These are phyloP conservation scores for Morelia viridis DNA, from an alignment of 2,797 vertebrate species.

Conservation along the genomic window DNA sequence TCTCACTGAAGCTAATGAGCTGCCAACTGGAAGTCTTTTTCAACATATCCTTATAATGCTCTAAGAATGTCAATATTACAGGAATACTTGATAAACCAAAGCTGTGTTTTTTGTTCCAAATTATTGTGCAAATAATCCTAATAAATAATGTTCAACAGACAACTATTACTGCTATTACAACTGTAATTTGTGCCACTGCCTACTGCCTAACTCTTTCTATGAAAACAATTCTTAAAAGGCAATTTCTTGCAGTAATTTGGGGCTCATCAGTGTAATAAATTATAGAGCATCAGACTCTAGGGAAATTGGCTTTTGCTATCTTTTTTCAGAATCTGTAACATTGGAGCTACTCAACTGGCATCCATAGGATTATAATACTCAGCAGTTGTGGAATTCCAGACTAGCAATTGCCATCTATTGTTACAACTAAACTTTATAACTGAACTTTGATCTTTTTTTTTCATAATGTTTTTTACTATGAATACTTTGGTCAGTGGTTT, in stretches of 20 bases:
- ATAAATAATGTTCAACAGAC: conserved; percentile 32
- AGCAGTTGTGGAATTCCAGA: neutral
- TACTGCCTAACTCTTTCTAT: conserved; percentile 50
- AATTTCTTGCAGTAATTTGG: conserved; percentile 24
- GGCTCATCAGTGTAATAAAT: conserved; percentile 27
- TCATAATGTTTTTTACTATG: neutral
- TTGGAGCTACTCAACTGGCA: neutral
- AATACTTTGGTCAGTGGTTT: neutral
- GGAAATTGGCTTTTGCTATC: neutral
- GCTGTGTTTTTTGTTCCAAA: conserved; percentile 13
- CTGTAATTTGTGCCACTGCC: neutral
- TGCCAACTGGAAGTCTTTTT: conserved; percentile 39
- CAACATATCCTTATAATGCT: conserved; percentile 44
- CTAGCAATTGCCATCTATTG: neutral
- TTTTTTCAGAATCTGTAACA: neutral
- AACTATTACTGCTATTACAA: neutral
- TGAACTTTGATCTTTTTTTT: neutral
- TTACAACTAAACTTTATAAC: neutral
- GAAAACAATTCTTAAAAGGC: conserved; percentile 9
- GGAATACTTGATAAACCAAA: conserved; percentile 39
- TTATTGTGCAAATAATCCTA: conserved; percentile 24
- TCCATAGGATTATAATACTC: neutral
- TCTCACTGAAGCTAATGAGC: neutral
- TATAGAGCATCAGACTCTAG: neutral
- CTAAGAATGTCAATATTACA: conserved; percentile 45